Evolutionary conservation across 2,888 invertebrate species (phyloP), one percentile per base, ranked within the genome.

Genomic region (Diachrysia chrysitis): DNA sequence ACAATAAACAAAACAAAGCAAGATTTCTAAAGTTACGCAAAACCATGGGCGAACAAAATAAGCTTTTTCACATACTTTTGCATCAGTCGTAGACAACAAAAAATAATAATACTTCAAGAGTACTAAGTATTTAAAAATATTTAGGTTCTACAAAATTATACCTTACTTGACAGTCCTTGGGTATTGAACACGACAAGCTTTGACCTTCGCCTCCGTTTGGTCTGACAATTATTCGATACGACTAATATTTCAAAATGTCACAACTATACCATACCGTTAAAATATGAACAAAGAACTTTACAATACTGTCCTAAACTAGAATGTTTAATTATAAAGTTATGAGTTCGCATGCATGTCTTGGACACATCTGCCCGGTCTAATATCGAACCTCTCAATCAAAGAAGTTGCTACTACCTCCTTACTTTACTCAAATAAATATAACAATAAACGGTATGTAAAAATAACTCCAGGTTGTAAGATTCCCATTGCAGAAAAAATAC

Each of bases 161-260:
- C 48, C 35, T 51, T 23, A 16, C 62, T 42, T 23, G 32, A 54
- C 55, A 60, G 46, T 56, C 48, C 21, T 66, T 51, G 23, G 58
- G 63, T 48, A 64, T 58, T 19, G 55, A 60, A 53, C 63, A 37
- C 54, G 63, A 65, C 62, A 53, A 58, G 42, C 10, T 37, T 35
- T 29, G 35, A 64, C 53, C 58, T 61, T 76, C 53, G 57, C 54
- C 61, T 32, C 60, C 56, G 58, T n/a, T n/a, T 35, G 23, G n/a
- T n/a, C 48, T 21, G 54, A 73, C 62, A 65, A 66, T 57, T 17
- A 42, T 25, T 42, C 32, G 55, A 64, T 64, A 68, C 56, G 29
- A 65, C 35, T 55, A 25, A 73, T 66, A 66, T 73, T 73, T 64
- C 32, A 54, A 55, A 77, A 60, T 58, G 54, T 59, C 32, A 65